Percentiles rank a stretch among this genome's conserved stretches.
Conservation (phyloP, 2,888 invertebrate genomes). For the Epinotia ramella region DNA sequence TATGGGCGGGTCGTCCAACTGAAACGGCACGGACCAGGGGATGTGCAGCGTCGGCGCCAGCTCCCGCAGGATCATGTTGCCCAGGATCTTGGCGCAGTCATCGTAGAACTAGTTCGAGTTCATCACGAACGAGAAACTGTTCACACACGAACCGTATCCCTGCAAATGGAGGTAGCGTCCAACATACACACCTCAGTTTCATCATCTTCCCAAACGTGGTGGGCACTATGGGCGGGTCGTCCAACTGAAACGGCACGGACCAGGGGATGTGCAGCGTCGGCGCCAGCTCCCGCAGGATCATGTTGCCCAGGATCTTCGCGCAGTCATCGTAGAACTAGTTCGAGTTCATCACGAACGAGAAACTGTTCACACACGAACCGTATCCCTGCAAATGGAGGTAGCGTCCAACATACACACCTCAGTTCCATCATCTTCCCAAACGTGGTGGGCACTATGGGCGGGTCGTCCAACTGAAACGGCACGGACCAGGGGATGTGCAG, state of each 20-base stretch:
- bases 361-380: conserved; percentile 88
- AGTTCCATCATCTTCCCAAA: conserved; percentile 98
- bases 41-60: conserved; percentile 91
- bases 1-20: conserved; percentile 98
- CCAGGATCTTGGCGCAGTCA: conserved; percentile 96
- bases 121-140: conserved; percentile 87
- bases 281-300: conserved; percentile 95
- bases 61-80: conserved; percentile 98
- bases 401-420: conserved; percentile 48
- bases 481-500: conserved; percentile 98
- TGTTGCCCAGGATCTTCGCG: conserved; percentile 98
- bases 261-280: conserved; percentile 95
- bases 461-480: conserved; percentile 98
- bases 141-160: conserved; percentile 86
- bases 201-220: conserved; percentile 99
- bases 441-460: conserved; percentile 99
- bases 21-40: conserved; percentile 98
- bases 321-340: conserved; percentile 77
- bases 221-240: conserved; percentile 99
- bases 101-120: conserved; percentile 86
- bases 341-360: conserved; percentile 92
- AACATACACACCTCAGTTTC: conserved; percentile 79
- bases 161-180: no score
- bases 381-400: conserved; percentile 78
- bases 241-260: conserved; percentile 98